Evolutionary conservation across 2,888 invertebrate genomes (phyloP), one percentile per base, ranked within the genome.

Genomic region (Spilarctia lutea): DNA sequence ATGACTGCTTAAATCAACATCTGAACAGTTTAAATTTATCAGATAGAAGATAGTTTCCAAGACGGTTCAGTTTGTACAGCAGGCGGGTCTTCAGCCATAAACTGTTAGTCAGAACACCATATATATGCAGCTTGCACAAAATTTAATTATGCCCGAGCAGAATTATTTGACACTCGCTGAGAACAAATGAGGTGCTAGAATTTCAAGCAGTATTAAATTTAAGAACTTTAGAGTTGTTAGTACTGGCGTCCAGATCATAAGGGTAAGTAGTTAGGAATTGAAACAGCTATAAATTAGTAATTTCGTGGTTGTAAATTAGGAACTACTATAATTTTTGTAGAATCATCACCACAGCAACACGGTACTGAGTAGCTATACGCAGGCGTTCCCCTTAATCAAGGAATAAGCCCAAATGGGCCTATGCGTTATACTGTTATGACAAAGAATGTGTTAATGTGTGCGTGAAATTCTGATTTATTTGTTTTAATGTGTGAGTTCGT

Each of bases 121-220:
- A 75, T 68, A 35, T 60, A 81, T 30, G 56, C 69, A 67, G 68
- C 65, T n/a, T 75, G 83, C 83, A 78, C 79, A 81, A 81, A 45
- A 78, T 83, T 82, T 82, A 82, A 82, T 82, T 82, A 82, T 76
- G 66, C 76, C 75, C 18, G 69, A 60, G 67, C 60, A 72, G 79
- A 82, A 82, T 82, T 82, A 82, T 82, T 82, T 78, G 79, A 76
- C 75, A 72, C 68, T 78, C 70, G 75, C 65, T 67, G 6, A 20
- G 74, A 73, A 75, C 81, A 81, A 77, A 75, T 73, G 79, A 63
- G 48, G 33, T 52, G 45, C 35, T 16, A 48, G 68, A 81, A 82
- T 82, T 82, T 82, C 74, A 71, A 77, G 68, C 35, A 13, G 69
- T 68, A 63, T 69, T 74, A 82, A 81, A 81, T 82, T 79, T 74